Conservation (phyloP, 1,140 invertebrate genomes). For the Panulirus ornatus region DNA sequence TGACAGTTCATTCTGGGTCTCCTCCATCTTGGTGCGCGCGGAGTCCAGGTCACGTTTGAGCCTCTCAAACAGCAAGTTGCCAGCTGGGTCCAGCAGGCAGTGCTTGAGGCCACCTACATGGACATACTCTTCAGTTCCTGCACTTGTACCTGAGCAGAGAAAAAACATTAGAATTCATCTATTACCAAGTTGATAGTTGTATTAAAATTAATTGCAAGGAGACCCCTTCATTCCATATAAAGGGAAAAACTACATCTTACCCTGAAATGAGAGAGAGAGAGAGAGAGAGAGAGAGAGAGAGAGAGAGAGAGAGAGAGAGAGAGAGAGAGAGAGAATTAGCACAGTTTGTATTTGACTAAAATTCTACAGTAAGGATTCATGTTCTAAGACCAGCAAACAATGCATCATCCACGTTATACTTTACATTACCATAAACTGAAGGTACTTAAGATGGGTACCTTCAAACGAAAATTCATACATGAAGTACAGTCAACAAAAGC, state of each 20-base stretch:
- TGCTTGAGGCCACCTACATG: slow-evolving; percentile 88
- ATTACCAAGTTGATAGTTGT: neutral
- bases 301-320: neutral
- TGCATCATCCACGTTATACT: no score
- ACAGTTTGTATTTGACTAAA: no score
- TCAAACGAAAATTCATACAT: no score
- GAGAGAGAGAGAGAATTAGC: no score
- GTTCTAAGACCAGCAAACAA: no score
- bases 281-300: neutral
- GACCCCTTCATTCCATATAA: neutral
- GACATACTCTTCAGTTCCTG: slow-evolving; percentile 90
- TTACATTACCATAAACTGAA: no score
- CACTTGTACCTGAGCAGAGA: slow-evolving; percentile 91
- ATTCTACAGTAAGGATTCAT: no score
- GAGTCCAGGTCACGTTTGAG: slow-evolving; percentile 94
- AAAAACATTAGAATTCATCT: slow-evolving; percentile 76
- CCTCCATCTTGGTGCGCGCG: slow-evolving; percentile 93
- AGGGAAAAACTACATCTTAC: neutral
- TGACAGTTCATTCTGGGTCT: slow-evolving; percentile 97
- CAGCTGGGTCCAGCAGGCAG: slow-evolving; percentile 94
- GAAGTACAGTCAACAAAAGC: no score
- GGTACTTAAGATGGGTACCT: no score
- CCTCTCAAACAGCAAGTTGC: slow-evolving; percentile 95
- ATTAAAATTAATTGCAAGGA: neutral
- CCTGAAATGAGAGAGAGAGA: no score